These are phyloP conservation scores for Minunthozetes semirufus DNA, from an alignment of 2,888 invertebrate genomes.

Conservation along the genomic window DNA sequence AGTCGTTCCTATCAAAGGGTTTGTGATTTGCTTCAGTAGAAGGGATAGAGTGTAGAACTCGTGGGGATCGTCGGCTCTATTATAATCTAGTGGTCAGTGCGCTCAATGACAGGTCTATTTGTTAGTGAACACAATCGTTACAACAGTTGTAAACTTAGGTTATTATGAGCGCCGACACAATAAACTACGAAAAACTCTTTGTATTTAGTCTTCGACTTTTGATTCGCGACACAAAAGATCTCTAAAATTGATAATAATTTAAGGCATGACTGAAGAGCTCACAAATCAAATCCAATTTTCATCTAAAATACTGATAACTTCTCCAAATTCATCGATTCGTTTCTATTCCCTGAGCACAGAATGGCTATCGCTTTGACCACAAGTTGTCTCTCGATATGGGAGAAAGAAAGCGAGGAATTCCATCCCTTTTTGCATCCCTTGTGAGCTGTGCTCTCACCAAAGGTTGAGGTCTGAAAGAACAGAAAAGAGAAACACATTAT, in stretches of 20 bases:
- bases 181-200: not conserved
- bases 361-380: not conserved
- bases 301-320: not conserved
- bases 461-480: not conserved
- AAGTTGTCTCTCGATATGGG: slow-evolving; percentile 2
- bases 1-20: not conserved
- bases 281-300: not conserved
- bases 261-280: too few species aligned
- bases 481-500: slow-evolving; percentile 17
- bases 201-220: not conserved
- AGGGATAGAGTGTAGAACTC: not conserved
- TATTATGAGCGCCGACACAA: not conserved
- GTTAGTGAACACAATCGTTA: not conserved
- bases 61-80: slow-evolving; percentile 5
- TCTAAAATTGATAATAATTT: slow-evolving; percentile 8
- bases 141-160: slow-evolving; percentile 1
- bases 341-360: not conserved
- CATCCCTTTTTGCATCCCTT: not conserved
- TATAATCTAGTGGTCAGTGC: slow-evolving; percentile 1
- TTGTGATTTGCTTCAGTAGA: not conserved
- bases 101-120: slow-evolving; percentile 19
- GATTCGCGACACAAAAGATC: not conserved
- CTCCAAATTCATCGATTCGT: not conserved
- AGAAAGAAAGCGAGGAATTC: not conserved
- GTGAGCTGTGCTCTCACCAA: not conserved